These are phyloP conservation scores for Cassiopea xamachana DNA, from an alignment of 30 jellyfish, hydroid and myxozoan species.

Conservation along the genomic window DNA sequence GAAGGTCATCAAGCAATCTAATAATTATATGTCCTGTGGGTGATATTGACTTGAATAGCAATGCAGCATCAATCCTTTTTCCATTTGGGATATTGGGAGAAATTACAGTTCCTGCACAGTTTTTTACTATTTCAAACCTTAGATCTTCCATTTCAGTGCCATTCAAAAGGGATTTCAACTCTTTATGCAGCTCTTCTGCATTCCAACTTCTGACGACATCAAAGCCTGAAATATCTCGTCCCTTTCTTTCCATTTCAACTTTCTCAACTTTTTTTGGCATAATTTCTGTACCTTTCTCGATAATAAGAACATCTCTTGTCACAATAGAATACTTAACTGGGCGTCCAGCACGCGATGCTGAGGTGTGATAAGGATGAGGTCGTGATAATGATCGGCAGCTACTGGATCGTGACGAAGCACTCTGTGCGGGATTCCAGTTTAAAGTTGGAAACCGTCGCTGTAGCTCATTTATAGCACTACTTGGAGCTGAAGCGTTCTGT, in stretches of 20 bases:
- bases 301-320: constrained; percentile 22
- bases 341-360: constrained; percentile 19
- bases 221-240: constrained; percentile 22
- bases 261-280: constrained; percentile 5
- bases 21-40: constrained; percentile 23
- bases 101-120: constrained; percentile 1
- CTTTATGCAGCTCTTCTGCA: constrained; percentile 13
- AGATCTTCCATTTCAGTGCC: constrained; percentile 17
- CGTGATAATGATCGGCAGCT: not conserved
- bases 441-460: not conserved
- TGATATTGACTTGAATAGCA: constrained; percentile 35
- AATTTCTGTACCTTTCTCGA: not conserved
- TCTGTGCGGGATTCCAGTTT: not conserved
- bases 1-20: constrained; percentile 12
- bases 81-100: constrained; percentile 19
- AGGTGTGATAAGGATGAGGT: not conserved
- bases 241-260: constrained; percentile 18
- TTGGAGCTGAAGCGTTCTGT: no score
- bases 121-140: constrained; percentile 18
- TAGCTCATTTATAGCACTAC: not conserved
- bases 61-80: not conserved
- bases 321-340: constrained; percentile 15
- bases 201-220: constrained; percentile 35
- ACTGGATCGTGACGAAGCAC: not conserved
- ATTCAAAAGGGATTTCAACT: constrained; percentile 2